Evolutionary conservation across 2,888 invertebrate genomes (phyloP), one percentile per base, ranked within the genome.

Genomic region (Rhamphomyia laevipes): DNA sequence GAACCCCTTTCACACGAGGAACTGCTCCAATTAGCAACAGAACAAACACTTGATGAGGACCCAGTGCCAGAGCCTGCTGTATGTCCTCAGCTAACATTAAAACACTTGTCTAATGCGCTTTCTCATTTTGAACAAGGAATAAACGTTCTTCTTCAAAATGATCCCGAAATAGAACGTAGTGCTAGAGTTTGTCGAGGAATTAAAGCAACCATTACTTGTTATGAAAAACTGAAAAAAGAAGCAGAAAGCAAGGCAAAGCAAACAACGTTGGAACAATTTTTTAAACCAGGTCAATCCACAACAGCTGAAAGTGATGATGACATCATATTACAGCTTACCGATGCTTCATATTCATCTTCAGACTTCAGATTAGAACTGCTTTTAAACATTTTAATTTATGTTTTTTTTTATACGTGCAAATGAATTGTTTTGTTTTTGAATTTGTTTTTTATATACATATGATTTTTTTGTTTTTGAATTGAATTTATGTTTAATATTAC

Each of bases 1-100:
- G 54, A 57, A 55, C 53, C 55, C 23, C 55, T 57, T 57, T 56
- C 56, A 52, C 42, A 53, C 40, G 55, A 58, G 51, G 55, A 58
- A 55, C 53, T 58, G 7, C 55, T 57, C 23, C 54, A 58, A 48
- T 53, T 58, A 27, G 33, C 55, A 57, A 44, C 48, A 53, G 51
- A 52, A 47, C 51, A 17, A 18, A 43, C 49, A 55, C 45, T 55
- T 51, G 51, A 57, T 48, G 53, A 56, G 43, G 51, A 55, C 49
- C 15, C 51, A 47, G 55, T 55, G 46, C 15, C 51, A 47, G 55
- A 55, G 46, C 53, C 51, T 45, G 50, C 37, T 52, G 54, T 52
- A 46, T 53, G 18, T 51, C 43, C 47, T 47, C 51, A 54, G 48
- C 49, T 58, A 53, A 55, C 52, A 47, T 46, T 50, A 51, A 56